Evolutionary conservation across 2,113 vertebrate species (phyloP).

Genomic region (Tragelaphus strepsiceros): DNA sequence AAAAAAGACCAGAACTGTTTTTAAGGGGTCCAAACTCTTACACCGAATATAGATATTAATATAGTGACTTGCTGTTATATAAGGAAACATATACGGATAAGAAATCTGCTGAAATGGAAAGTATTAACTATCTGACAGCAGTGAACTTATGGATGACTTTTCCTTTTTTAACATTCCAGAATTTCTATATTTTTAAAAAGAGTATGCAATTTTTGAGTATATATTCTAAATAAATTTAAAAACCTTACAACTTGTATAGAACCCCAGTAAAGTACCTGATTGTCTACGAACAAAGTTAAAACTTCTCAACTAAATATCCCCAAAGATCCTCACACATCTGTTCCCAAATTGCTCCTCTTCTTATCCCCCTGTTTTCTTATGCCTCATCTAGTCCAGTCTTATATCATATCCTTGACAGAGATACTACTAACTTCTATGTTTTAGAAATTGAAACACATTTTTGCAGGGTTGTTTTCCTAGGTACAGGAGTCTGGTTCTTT

Average conservation of each 20-base stretch:
- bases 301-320: not conserved
- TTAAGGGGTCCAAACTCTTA: not conserved
- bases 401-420: not conserved
- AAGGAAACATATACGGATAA: not conserved
- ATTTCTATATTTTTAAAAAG: not conserved
- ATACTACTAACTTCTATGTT: not conserved
- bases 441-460: slow-evolving; percentile 50
- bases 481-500: slow-evolving; percentile 52
- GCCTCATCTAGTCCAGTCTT: not conserved
- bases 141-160: not conserved
- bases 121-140: not conserved
- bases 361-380: not conserved
- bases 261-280: not conserved
- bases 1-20: not conserved
- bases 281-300: not conserved
- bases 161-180: not conserved
- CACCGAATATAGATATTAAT: not conserved
- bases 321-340: not conserved
- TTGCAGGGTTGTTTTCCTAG: slow-evolving; percentile 62
- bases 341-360: not conserved
- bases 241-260: not conserved
- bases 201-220: not conserved
- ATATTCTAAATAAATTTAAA: not conserved
- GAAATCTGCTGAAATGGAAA: not conserved
- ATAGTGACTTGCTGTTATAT: not conserved